A percentile compares a stretch with the other conserved stretches of the same genome.
phyloP scores from a whole-genome alignment of 2,113 vertebrate species.

The Lasiurus cinereus region DNA sequence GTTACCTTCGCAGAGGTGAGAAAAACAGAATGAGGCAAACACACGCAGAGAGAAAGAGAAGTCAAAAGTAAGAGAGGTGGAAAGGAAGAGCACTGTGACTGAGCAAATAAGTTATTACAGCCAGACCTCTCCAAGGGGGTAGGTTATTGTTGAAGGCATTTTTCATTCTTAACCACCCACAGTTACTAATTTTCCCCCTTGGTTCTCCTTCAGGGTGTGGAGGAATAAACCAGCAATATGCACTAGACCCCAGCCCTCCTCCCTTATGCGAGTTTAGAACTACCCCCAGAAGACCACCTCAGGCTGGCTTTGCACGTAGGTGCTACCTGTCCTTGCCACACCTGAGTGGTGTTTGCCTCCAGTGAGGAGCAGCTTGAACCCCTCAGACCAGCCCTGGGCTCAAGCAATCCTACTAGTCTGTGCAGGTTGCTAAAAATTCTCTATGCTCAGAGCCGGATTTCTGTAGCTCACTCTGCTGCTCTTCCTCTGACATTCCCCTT shows the following conservation, averaged over 20 bases:
- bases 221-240: background rate
- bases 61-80: slow-evolving; percentile 81
- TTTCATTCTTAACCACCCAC: background rate
- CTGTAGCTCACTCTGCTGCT: background rate
- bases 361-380: background rate
- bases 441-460: background rate
- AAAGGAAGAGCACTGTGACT: slow-evolving; percentile 60
- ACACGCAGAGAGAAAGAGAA: slow-evolving; percentile 82
- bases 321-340: background rate
- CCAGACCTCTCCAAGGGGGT: background rate
- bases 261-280: background rate
- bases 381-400: background rate
- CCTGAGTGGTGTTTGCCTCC: background rate
- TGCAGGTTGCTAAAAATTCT: background rate
- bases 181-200: background rate
- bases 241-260: background rate
- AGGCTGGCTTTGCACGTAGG: background rate
- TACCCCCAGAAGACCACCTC: background rate
- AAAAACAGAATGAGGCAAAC: slow-evolving; percentile 82
- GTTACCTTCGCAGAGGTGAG: slow-evolving; percentile 93
- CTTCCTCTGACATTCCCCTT: background rate
- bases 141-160: background rate
- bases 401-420: background rate
- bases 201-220: background rate
- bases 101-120: slow-evolving; percentile 32